Evolutionary conservation across 2,113 vertebrate genomes (phyloP), one percentile per base, ranked within the genome.

Genomic region (Coregonus clupeaformis): DNA sequence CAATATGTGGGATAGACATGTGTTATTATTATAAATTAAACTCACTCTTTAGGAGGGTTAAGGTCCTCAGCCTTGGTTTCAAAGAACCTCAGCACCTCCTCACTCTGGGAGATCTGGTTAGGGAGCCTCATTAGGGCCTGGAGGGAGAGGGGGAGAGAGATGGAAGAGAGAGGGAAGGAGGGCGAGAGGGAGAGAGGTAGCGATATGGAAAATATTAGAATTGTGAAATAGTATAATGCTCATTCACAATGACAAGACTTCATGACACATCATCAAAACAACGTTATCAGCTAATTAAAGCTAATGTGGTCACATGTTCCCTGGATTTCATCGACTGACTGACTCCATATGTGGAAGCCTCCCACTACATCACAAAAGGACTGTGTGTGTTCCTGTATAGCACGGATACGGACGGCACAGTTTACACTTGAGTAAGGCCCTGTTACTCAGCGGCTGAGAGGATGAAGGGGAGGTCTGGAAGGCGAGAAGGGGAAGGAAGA

Each of bases 21-120:
- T 27, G 12, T 16, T 42, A 42, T 42, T 65, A 68, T 47, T 3
- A 6, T 14, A 57, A 12, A 18, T 30, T 16, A 72, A 70, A 95
- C 97, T 96, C 89, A 98, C 97, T 98, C 97, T 85, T 95, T 94
- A 1, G 96, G 96, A 84, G 96, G 96, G 78, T 95, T 97, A 69
- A 98, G 91, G 82, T 98, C 97, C 71, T 98, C 97, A 18, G 95
- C 93, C 7, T 94, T 95, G 77, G 96, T 93, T 86, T 98, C 97
- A 6, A 98, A 97, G 92, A 98, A 98, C 72, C 90, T 93, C 55
- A 97, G 95, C 74, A 98, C 97, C 90, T 98, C 96, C 70, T 97
- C 96, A 0, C 97, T 97, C 85, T 97, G 95, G 42, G 97, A 97
- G 86, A 98, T 95, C 80, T 95, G 95, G 63, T 94, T 88, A 49